Base-by-base conservation (phyloP, 2,797 vertebrate species). In the Pempheris klunzingeri region DNA sequence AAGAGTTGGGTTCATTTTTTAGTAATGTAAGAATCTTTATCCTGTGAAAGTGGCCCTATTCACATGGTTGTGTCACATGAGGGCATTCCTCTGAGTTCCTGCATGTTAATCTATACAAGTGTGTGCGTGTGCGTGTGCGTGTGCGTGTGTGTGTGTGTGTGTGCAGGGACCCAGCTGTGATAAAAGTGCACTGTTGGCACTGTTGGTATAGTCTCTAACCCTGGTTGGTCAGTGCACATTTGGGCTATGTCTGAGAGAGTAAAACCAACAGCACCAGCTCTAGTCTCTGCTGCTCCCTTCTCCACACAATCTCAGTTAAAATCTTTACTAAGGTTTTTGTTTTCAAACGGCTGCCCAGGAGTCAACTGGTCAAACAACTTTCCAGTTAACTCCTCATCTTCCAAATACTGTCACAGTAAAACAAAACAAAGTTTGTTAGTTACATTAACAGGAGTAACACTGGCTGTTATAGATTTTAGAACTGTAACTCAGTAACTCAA, bases 51-150 rank as follows among this genome's bases (percentile, higher is more conserved):
- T 55, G 30, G 54, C 55, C 39, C 11, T 5, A 4, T 28, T 54
- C 85, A 75, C 74, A 53, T 65, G 77, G 41, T 20, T 30, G 41
- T 22, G 73, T 86, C 90, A 87, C 86, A 60, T 86, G 79, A 59
- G 9, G 54, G 66, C 41, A 74, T 60, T 32, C 18, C 46, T 28
- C 15, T 34, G 14, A 30, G 15, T 28, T 28, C n/a, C 49, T 54
- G 55, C 24, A 1, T 38, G 72, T 47, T 68, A 32, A 69, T 69
- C n/a, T 66, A 32, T 50, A 46, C 2, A 34, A 14, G 7, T 38
- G 62, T 59, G 53, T 50, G 47, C 34, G 46, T 46, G 41, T 20
- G 32, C 47, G 47, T 61, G 47, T 26, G 26, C 24, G 30, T 20
- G 34, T 34, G 46, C 4, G 43, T 14, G 50, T n/a, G n/a, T n/a